A percentile compares a stretch with the other conserved stretches of the same genome.
Evolutionary conservation across 2,113 vertebrate species (phyloP).

Genomic region (Setophaga petechia): DNA sequence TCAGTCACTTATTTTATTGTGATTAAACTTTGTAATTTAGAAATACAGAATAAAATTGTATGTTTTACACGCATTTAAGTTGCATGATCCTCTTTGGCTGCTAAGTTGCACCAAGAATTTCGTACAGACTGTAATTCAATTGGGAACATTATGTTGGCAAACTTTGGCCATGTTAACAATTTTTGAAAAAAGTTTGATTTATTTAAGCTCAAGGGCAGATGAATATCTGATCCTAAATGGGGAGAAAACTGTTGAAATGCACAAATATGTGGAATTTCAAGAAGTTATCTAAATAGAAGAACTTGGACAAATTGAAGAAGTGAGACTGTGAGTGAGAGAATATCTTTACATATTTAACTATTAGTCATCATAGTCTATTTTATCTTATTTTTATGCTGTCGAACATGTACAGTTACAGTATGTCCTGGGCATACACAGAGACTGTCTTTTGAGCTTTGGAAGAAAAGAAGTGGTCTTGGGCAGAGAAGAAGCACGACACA

Average conservation of each 20-base stretch:
- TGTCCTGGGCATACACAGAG: neutral
- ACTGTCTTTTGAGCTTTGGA: neutral
- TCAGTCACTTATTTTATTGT: neutral
- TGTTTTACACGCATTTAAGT: neutral
- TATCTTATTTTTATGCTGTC: neutral
- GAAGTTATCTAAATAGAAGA: neutral
- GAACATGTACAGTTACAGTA: neutral
- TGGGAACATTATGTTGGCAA: neutral
- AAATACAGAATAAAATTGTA: neutral
- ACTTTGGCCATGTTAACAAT: neutral
- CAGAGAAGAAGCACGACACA: accelerated
- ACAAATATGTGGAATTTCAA: neutral
- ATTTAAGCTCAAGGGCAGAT: neutral
- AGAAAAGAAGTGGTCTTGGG: neutral
- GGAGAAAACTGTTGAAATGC: neutral
- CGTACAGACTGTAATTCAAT: neutral
- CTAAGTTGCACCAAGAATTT: neutral
- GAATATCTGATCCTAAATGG: neutral
- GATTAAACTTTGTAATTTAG: neutral
- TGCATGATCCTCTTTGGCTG: neutral
- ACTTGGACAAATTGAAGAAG: neutral
- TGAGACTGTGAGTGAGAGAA: neutral
- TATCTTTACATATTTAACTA: neutral
- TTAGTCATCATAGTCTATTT: neutral
- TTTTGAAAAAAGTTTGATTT: neutral